Evolutionary conservation across 2,797 vertebrate genomes (phyloP).

Genomic region (Rhyacichthys aspro): DNA sequence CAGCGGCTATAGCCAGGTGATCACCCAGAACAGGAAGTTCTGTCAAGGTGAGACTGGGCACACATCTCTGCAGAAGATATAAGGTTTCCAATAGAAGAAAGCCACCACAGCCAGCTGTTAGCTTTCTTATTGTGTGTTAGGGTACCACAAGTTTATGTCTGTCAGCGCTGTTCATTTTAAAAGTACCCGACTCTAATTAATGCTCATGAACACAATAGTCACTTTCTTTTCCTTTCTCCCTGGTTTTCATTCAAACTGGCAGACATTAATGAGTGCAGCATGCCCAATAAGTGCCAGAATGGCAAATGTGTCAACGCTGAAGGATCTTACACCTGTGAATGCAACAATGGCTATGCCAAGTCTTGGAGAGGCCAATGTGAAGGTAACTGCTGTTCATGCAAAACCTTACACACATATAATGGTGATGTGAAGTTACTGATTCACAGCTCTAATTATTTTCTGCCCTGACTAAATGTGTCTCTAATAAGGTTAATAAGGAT

Average conservation of each 20-base stretch:
- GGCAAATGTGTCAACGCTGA: slow-evolving; percentile 88
- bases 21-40: slow-evolving; percentile 82
- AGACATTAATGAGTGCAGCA: slow-evolving; percentile 91
- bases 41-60: slow-evolving; percentile 87
- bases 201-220: slow-evolving; percentile 54
- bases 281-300: slow-evolving; percentile 82
- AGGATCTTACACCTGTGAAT: slow-evolving; percentile 90
- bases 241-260: slow-evolving; percentile 59
- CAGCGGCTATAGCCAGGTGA: slow-evolving; percentile 84
- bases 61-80: slow-evolving; percentile 24
- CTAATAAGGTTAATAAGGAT: slow-evolving; percentile 31
- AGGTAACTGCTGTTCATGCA: slow-evolving; percentile 75
- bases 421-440: slow-evolving; percentile 26
- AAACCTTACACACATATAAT: slow-evolving; percentile 14
- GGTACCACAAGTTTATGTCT: slow-evolving; percentile 30
- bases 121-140: slow-evolving; percentile 10
- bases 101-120: slow-evolving; percentile 7
- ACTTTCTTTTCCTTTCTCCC: slow-evolving; percentile 59
- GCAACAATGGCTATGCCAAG: slow-evolving; percentile 84
- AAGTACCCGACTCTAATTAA: slow-evolving; percentile 54
- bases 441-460: slow-evolving; percentile 51
- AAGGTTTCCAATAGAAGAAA: slow-evolving; percentile 37
- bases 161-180: slow-evolving; percentile 48
- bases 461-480: slow-evolving; percentile 47
- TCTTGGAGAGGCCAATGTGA: slow-evolving; percentile 85